Base-by-base conservation (phyloP, 2,797 vertebrate genomes). In the Urophycis tenuis region DNA sequence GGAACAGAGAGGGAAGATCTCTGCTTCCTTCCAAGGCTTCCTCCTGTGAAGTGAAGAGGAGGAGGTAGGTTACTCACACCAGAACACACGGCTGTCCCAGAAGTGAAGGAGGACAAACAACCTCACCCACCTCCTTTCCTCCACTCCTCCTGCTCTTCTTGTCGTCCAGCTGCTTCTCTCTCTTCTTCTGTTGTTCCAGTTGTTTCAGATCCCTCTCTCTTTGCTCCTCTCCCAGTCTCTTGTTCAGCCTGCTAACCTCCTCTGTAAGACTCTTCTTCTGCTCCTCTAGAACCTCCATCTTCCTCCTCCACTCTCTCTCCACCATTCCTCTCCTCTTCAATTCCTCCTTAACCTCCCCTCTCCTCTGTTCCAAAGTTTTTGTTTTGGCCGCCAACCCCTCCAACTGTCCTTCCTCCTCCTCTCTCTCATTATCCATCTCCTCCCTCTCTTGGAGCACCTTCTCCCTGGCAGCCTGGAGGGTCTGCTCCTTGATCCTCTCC, bases 191-290 rank as follows among this genome's bases (percentile, higher is more conserved):
- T 22, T 19, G 3, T 7, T 53, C 19, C 19, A 22, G 6, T 4
- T 19, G 4, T 22, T 22, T 53, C 19, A 19, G 45, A 6, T 60
- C 60, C 60, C 60, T 11, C 60, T 67, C 25, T 67, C 60, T 25
- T 49, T 85, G 72, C 41, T 78, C 60, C 73, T 85, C 80, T 5
- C 74, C 72, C 34, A 79, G 75, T 78, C 77, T 87, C 69, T 81
- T 75, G 10, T 34, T 87, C 3, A 80, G 84, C 72, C 84, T 90
- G 32, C 91, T 83, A 81, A 88, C 90, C 80, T 78, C 86, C 74
- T 92, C 91, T 31, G 76, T 92, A 82, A 92, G 86, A 8, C 25
- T 73, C 75, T 15, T 77, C 36, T 73, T 77, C 72, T 86, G 72
- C 75, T 87, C 82, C 0, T 81, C 83, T 82, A 8, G 78, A 81